Evolutionary conservation across 2,888 invertebrate species (phyloP).

Genomic region (Caenorhabditis auriculariae): DNA sequence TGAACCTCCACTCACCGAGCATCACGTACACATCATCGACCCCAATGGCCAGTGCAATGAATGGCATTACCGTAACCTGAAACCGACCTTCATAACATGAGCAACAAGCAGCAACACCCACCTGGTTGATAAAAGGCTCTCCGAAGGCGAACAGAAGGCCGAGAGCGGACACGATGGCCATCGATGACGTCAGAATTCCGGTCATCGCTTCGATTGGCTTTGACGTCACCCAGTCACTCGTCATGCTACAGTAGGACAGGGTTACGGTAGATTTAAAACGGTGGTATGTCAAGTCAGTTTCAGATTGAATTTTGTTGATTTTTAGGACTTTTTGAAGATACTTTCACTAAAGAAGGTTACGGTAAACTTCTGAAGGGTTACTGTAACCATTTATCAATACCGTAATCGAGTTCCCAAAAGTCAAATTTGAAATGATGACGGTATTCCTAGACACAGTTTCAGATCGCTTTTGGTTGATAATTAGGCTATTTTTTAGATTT

Average conservation of each 20-base stretch:
- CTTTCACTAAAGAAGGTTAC: too few species aligned
- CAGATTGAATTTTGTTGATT: too few species aligned
- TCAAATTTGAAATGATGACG: too few species aligned
- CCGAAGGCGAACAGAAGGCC: conserved; percentile 58
- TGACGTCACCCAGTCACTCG: conserved; percentile 60
- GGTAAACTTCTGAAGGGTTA: too few species aligned
- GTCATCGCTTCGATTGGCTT: conserved; percentile 62
- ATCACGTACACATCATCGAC: conserved; percentile 56
- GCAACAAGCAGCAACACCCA: not conserved
- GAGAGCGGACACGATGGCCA: conserved; percentile 58
- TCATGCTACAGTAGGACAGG: conserved; percentile 47
- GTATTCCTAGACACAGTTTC: too few species aligned
- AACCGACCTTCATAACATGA: not conserved
- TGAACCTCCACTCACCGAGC: conserved; percentile 15
- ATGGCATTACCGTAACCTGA: conserved; percentile 63
- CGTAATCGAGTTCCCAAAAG: too few species aligned
- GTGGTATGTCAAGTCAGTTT: too few species aligned
- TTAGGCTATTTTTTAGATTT: too few species aligned
- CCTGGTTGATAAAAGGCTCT: conserved; percentile 59
- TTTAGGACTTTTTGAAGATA: too few species aligned
- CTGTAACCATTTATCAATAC: too few species aligned
- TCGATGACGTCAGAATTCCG: conserved; percentile 56
- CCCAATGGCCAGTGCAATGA: conserved; percentile 62
- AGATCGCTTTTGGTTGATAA: too few species aligned
- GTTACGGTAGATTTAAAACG: not conserved